phyloP scores from a whole-genome alignment of 2,113 vertebrate genomes.

The Mus spicilegus region DNA sequence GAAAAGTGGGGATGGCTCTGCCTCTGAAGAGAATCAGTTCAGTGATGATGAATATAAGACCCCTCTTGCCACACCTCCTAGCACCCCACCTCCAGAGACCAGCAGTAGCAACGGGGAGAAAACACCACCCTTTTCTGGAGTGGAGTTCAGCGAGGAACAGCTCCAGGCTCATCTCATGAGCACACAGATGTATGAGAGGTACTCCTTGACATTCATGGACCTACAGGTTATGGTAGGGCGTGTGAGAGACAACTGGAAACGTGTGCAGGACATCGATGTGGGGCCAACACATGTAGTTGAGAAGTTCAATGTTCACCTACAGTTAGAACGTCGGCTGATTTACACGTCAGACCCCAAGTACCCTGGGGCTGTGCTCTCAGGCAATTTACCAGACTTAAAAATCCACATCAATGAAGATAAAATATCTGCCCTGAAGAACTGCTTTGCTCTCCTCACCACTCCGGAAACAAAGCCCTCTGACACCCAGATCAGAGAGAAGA shows the following conservation, averaged over 20 bases:
- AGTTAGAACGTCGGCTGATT: constrained; percentile 95
- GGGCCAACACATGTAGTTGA: constrained; percentile 98
- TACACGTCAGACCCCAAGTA: constrained; percentile 98
- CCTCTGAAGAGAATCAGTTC: constrained; percentile 90
- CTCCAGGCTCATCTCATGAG: constrained; percentile 88
- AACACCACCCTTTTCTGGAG: constrained; percentile 78
- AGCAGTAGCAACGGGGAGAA: constrained; percentile 67
- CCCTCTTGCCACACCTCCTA: constrained; percentile 95
- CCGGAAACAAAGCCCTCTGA: constrained; percentile 87
- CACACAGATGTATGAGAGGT: constrained; percentile 96
- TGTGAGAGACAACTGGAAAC: constrained; percentile 98
- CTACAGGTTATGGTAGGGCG: constrained; percentile 98
- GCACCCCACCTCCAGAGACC: constrained; percentile 91
- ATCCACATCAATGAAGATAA: constrained; percentile 98
- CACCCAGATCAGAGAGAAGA: constrained; percentile 91
- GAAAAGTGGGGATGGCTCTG: constrained; percentile 82
- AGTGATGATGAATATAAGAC: constrained; percentile 99
- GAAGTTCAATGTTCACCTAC: constrained; percentile 97
- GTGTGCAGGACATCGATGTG: constrained; percentile 95
- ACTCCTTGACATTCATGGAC: constrained; percentile 95
- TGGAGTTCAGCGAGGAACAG: constrained; percentile 87
- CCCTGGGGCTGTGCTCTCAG: constrained; percentile 95
- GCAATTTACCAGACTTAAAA: constrained; percentile 95
- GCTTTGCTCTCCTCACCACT: constrained; percentile 89
- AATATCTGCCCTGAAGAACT: constrained; percentile 94